Evolutionary conservation across 2,113 vertebrate genomes (phyloP).

Genomic region (Atrichornis clamosus): DNA sequence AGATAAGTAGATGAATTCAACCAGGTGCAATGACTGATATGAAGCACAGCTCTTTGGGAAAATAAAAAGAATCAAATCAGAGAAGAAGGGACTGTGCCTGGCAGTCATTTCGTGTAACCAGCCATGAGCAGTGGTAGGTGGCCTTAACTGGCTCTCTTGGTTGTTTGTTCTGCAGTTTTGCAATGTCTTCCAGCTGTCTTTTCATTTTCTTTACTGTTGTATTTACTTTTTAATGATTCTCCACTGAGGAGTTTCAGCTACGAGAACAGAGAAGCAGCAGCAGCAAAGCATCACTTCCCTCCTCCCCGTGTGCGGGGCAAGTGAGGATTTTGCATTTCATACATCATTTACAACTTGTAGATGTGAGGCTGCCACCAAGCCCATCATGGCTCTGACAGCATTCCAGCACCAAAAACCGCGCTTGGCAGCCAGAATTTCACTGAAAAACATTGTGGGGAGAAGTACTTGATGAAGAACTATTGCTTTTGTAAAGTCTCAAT

Average conservation of each 20-base stretch:
- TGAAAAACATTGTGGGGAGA: background rate
- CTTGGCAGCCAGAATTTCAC: background rate
- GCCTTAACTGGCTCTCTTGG: background rate
- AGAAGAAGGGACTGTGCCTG: background rate
- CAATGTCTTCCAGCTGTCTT: slow-evolving; percentile 33
- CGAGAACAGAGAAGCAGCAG: background rate
- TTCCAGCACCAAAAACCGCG: background rate
- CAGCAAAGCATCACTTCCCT: background rate
- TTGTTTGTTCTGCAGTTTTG: slow-evolving; percentile 52
- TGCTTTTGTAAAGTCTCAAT: background rate
- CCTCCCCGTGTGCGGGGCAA: fast-evolving
- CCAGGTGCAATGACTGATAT: slow-evolving; percentile 31
- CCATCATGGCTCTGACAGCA: background rate
- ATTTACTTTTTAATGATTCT: slow-evolving; percentile 52
- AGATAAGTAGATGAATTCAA: slow-evolving; percentile 47
- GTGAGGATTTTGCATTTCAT: slow-evolving; percentile 47
- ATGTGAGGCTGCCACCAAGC: slow-evolving; percentile 9
- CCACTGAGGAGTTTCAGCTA: slow-evolving; percentile 25
- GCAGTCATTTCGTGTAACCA: background rate
- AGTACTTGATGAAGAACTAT: background rate
- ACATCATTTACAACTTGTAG: slow-evolving; percentile 43
- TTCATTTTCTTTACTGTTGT: slow-evolving; percentile 1
- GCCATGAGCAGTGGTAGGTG: background rate
- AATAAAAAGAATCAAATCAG: background rate
- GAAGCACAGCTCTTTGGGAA: background rate